These are phyloP conservation scores for Palaemon carinicauda DNA, from an alignment of 1,140 invertebrate species.

Conservation along the genomic window DNA sequence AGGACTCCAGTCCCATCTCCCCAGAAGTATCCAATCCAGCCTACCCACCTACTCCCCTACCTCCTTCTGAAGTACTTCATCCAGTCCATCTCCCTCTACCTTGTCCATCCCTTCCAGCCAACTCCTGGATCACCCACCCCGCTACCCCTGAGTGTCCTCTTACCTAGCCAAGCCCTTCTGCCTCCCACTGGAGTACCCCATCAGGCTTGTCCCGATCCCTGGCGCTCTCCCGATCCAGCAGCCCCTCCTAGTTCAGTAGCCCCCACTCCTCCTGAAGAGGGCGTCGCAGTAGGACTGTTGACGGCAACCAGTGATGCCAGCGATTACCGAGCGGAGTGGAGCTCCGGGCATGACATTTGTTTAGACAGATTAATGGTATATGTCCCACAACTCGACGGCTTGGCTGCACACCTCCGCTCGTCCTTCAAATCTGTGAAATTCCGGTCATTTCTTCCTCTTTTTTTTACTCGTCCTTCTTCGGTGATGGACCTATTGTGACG, in stretches of 20 bases:
- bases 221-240: background rate
- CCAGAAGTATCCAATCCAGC: too few relatives aligned
- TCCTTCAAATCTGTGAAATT: conserved; percentile 28
- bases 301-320: conserved; percentile 24
- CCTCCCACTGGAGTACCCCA: too few relatives aligned
- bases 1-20: too few relatives aligned
- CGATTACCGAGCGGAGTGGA: conserved; percentile 23
- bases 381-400: conserved; percentile 14
- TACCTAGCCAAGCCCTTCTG: too few relatives aligned
- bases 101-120: too few relatives aligned
- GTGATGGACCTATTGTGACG: background rate
- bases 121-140: too few relatives aligned
- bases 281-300: background rate
- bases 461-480: background rate
- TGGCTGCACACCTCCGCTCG: background rate
- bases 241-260: background rate
- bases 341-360: conserved; percentile 29
- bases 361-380: conserved; percentile 43
- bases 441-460: background rate
- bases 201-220: too few relatives aligned
- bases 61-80: too few relatives aligned
- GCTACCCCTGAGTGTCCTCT: too few relatives aligned
- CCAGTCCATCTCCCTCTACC: too few relatives aligned
- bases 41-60: too few relatives aligned
- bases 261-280: background rate